Evolutionary conservation across 2,888 invertebrate genomes (phyloP), one percentile per base, ranked within the genome.

Genomic region (Penaeus monodon): DNA sequence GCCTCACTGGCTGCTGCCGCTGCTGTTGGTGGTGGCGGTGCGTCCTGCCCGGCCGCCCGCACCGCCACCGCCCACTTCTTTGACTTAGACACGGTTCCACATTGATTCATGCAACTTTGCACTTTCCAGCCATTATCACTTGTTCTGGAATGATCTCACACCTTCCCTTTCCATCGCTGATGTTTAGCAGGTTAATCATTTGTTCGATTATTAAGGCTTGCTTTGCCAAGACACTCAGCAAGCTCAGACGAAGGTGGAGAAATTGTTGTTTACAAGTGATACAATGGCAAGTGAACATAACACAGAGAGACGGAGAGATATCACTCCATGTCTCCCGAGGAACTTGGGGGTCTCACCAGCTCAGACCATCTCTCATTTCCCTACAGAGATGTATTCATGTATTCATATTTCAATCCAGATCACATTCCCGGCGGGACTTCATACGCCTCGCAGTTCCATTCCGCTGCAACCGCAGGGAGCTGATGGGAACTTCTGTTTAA

Each of bases 1-100:
- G 81, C 86, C 86, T 86, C 81, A 82, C 86, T 86, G 86, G 86
- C 77, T 82, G 86, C 86, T 81, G 81, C 63, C 81, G 57, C 76
- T 68, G 65, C 81, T 80, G 74, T 84, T 84, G 78, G 84, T 78
- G 77, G 76, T 78, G 68, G 85, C 73, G 80, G 73, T 85, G 79
- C 80, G 49, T 85, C 44, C 79, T 85, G 81, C 81, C 49, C 64
- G 57, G 27, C 84, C 77, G 66, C 57, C 74, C 77, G 68, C 81
- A 77, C 68, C 80, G 29, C 70, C 80, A 80, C 38, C 63, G 74
- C 57, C 77, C 73, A 57, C 85, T 68, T 33, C 73, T 27, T 57
- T 12, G 33, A 57, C 73, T 70, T 64, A 38, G 63, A 70, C 77
- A 65, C 73, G 64, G 57, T 73, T 85, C 73, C 79, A 79, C 85